Conservation (phyloP, 2,113 vertebrate species). For the Python bivittatus region DNA sequence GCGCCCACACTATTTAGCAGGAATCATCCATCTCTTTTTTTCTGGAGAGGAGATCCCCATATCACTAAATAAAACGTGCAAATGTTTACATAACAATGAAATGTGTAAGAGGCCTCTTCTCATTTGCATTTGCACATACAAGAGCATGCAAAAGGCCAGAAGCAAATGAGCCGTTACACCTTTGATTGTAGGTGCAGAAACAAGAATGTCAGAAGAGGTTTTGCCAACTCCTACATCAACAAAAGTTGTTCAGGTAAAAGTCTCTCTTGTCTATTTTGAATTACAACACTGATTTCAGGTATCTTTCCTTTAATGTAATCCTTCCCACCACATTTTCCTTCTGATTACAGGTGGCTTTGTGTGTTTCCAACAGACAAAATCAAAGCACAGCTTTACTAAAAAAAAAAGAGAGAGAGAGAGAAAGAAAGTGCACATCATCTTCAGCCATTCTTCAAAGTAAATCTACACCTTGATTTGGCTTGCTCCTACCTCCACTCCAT, state of each 20-base stretch:
- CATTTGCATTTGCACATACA: not conserved
- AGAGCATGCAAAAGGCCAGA: not conserved
- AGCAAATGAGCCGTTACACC: not conserved
- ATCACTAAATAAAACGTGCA: not conserved
- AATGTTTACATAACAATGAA: not conserved
- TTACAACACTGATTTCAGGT: accelerated
- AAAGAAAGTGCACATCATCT: not conserved
- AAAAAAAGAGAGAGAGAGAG: accelerated
- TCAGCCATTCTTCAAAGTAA: slow-evolving; percentile 12
- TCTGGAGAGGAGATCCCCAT: not conserved
- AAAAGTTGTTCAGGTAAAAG: not conserved
- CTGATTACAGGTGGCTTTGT: not conserved
- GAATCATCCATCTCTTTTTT: too few species aligned
- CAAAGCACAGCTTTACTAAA: not conserved
- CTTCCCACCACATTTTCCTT: not conserved
- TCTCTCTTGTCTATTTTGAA: not conserved
- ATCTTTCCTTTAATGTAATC: not conserved
- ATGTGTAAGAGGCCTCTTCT: not conserved
- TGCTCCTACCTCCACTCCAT: not conserved
- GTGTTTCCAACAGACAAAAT: not conserved
- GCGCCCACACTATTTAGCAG: not conserved
- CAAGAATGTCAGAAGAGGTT: not conserved
- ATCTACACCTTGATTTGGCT: not conserved
- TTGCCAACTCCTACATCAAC: not conserved
- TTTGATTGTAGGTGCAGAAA: not conserved